Conservation (phyloP, 2,888 invertebrate species). For the Leucozona laternaria region DNA sequence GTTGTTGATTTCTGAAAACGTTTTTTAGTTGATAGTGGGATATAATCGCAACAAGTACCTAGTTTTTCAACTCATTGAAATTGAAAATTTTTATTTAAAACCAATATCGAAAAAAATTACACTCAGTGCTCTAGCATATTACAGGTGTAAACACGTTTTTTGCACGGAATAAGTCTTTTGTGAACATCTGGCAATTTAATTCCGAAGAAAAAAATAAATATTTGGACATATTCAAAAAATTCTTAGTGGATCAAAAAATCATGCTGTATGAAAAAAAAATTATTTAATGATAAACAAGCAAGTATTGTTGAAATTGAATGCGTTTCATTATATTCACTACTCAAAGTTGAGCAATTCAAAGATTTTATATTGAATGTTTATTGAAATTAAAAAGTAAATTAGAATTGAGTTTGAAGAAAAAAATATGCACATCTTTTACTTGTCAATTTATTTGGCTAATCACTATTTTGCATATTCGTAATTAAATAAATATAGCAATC, state of each 20-base stretch:
- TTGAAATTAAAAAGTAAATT: neutral
- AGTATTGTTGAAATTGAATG: too few species aligned
- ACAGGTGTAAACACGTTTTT: neutral
- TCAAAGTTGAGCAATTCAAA: too few species aligned
- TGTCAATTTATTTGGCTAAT: neutral
- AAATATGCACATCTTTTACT: too few species aligned
- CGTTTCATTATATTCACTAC: too few species aligned
- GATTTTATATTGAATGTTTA: neutral
- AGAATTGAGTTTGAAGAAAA: neutral
- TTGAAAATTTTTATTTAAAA: neutral
- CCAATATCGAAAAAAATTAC: neutral
- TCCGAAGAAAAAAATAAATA: neutral
- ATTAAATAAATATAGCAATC: neutral
- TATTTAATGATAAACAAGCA: neutral
- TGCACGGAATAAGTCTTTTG: neutral
- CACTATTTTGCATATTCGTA: neutral
- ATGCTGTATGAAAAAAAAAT: neutral
- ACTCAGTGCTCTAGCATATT: neutral
- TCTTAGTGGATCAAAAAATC: neutral
- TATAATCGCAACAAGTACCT: neutral
- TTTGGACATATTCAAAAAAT: neutral
- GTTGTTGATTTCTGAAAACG: neutral
- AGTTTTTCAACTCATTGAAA: neutral
- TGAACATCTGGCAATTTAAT: neutral
- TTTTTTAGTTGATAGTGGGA: neutral